Evolutionary conservation across 35 echinoderm and acorn worm genomes (phyloP), one percentile per base, ranked within the genome.

Genomic region (Heliocidaris tuberculata): DNA sequence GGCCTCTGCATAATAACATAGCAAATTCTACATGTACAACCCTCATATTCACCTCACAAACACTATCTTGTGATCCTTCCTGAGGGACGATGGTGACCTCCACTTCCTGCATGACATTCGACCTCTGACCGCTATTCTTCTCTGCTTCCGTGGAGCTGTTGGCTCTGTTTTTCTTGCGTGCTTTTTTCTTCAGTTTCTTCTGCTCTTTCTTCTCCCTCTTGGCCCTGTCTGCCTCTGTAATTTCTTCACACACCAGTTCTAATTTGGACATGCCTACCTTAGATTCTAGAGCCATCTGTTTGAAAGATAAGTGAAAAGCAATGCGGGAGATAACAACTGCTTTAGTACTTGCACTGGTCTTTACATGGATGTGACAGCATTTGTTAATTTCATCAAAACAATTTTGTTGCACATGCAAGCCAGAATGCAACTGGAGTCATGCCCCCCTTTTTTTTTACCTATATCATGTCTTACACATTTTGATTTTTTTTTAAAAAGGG

Each of bases 261-360:
- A 99, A 95, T 71, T 95, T 96, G 48, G 95, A 98, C 96, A 99
- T 96, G 85, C 98, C 98, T 48, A 96, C 94, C 78, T 99, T 99
- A 47, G 95, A 56, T 59, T 99, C 98, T 78, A 99, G 48, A 4
- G 98, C 96, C 88, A 99, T 97, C 98, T 99, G 60, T 78, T 19
- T 19, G 27, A n/a, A 24, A 78, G 65, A 78, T 78, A 4, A 92
- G 24, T 17, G 19, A 10, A n/a, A 86, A 17, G 21, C 27, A 27
- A 31, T 15, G 1, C 52, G 52, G 8, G 52, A 56, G 0, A 56
- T 10, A 56, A 56, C 52, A 56, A 56, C 8, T 56, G 52, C 52
- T 56, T 10, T 10, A 15, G 52, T 10, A 56, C 7, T 1, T 9
- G 52, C 7, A 56, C 11, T 12, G 52, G 52, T 56, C 15, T 56